A percentile compares a stretch with the other conserved stretches of the same genome.
Evolutionary conservation across 92 coral and sea anemone genomes (phyloP).

Genomic region (Zoanthus gigantus): DNA sequence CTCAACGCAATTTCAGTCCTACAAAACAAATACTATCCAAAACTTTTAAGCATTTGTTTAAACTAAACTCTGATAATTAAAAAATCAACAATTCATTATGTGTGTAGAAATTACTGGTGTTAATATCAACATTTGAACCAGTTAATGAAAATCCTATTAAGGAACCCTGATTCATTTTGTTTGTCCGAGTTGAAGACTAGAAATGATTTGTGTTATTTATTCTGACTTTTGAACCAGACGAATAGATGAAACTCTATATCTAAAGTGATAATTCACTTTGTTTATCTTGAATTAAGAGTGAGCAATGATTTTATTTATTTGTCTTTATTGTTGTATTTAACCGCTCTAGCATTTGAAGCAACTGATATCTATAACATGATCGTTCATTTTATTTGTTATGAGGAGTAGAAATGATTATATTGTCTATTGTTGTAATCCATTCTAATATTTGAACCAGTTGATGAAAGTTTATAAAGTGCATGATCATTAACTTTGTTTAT

Average conservation of each 20-base stretch:
- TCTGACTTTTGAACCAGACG: background rate
- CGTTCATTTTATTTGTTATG: no score
- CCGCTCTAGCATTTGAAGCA: background rate
- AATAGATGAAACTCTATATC: background rate
- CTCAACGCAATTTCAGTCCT: no score
- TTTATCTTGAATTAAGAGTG: background rate
- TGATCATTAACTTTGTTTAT: no score
- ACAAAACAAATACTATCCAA: no score
- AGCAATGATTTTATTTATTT: background rate
- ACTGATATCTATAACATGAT: background rate
- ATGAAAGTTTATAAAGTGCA: no score
- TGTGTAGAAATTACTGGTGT: background rate
- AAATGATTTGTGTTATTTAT: background rate
- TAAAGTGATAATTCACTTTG: background rate
- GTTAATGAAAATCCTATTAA: background rate
- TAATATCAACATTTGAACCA: background rate
- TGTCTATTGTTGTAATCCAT: no score
- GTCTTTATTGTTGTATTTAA: no score
- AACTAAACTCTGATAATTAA: no score
- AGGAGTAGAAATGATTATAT: no score
- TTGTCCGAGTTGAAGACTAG: background rate
- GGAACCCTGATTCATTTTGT: background rate
- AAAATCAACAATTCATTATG: no score
- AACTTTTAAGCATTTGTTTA: no score
- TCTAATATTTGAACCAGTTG: no score